These are phyloP conservation scores for Chiropotes sagulatus DNA, from an alignment of 2,797 vertebrate species.

Conservation along the genomic window DNA sequence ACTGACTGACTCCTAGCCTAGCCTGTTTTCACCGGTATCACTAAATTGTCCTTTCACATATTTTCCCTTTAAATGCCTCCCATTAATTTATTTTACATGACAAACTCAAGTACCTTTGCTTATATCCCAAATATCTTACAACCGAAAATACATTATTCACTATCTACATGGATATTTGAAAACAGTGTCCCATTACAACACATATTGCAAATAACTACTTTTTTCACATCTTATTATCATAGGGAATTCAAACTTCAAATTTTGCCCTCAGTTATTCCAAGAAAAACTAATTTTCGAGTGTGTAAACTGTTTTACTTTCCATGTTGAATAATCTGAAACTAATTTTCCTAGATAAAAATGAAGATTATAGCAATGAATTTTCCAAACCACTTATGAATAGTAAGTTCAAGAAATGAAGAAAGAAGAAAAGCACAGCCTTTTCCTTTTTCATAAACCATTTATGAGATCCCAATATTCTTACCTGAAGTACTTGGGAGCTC, in stretches of 20 bases:
- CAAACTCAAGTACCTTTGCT: conserved; percentile 5
- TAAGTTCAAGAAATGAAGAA: not conserved
- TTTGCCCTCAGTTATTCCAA: not conserved
- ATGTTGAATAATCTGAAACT: conserved; percentile 26
- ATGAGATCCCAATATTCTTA: not conserved
- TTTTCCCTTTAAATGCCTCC: not conserved
- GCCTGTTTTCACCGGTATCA: not conserved
- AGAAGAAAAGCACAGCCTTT: not conserved
- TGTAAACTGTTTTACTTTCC: conserved; percentile 9
- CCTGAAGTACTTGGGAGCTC: not conserved
- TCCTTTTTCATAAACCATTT: not conserved
- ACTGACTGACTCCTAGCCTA: not conserved
- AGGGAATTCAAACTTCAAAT: conserved; percentile 27
- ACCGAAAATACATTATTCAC: not conserved
- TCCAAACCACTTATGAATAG: conserved; percentile 26
- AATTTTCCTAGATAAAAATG: conserved; percentile 39
- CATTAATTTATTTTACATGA: conserved; percentile 9
- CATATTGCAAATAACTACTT: not conserved
- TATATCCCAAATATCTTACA: not conserved
- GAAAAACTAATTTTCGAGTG: not conserved
- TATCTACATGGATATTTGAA: not conserved
- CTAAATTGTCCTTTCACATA: not conserved
- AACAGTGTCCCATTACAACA: conserved; percentile 19
- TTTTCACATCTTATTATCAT: conserved; percentile 25
- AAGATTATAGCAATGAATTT: conserved; percentile 23